Evolutionary conservation across 2,888 invertebrate genomes (phyloP), one percentile per base, ranked within the genome.

Genomic region (Odontocerum albicorne): DNA sequence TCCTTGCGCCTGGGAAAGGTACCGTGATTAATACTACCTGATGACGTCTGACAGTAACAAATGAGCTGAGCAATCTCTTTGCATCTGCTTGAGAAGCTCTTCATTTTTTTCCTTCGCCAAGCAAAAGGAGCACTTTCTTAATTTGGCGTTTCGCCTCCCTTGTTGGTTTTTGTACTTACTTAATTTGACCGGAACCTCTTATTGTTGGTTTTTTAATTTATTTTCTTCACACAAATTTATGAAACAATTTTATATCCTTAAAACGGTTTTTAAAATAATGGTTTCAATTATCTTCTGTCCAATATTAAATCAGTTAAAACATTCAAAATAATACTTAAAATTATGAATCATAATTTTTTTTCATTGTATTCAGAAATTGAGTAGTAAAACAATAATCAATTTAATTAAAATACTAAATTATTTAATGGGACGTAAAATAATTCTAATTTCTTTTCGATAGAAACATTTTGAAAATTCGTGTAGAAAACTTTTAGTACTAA

Each of bases 41-140:
- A 56, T 59, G 59, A 43, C 42, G 49, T 13, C 49, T 52, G 59
- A 59, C 59, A 59, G 59, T 59, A 52, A 59, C 44, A 56, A 59
- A 59, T 59, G 55, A 56, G 36, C 19, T 46, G 45, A 13, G 55
- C 33, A 17, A 32, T 49, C 42, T 21, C 17, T 27, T 39, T 20
- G 44, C 53, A 53, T 54, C 50, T 50, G 44, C 53, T 38, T 43
- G 20, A 19, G 39, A 19, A 27, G n/a, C n/a, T 50, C 33, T 19
- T 4, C 16, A 12, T 40, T 42, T 38, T 49, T 47, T 43, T 31
- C 43, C 8, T 20, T 22, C 12, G 16, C 15, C 15, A 22, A 40
- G 8, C 16, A 31, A 16, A 31, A 43, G 4, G 6, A 36, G n/a
- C n/a, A n/a, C n/a, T n/a, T 36, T 22, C 36, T 35, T 46, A 46